Percentiles rank a stretch among this genome's conserved stretches.
Conservation (phyloP, 2,797 vertebrate genomes). For the Malurus leucopterus region DNA sequence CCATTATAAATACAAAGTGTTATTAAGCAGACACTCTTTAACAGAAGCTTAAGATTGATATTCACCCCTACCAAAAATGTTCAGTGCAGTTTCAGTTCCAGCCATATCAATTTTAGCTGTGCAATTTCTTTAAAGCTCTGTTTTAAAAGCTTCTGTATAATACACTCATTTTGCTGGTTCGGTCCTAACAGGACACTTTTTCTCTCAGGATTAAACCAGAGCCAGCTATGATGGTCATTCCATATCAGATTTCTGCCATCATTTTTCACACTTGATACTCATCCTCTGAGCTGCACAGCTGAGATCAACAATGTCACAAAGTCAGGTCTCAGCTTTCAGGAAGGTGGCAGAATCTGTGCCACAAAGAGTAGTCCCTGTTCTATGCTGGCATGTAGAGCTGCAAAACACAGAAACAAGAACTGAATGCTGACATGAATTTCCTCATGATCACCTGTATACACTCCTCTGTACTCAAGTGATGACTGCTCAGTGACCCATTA, state of each 20-base stretch:
- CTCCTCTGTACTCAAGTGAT: background rate
- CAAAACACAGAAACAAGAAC: background rate
- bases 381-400: background rate
- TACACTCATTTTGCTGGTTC: background rate
- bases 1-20: background rate
- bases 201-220: background rate
- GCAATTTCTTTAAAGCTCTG: background rate
- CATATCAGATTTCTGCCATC: background rate
- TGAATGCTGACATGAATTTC: background rate
- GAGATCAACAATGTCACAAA: background rate
- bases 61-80: background rate
- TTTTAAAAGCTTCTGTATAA: background rate
- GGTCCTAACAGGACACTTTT: background rate
- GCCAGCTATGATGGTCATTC: background rate
- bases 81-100: background rate
- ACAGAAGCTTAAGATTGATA: background rate
- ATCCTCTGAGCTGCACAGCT: background rate
- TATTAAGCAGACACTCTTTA: background rate
- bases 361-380: background rate
- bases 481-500: background rate
- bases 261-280: background rate
- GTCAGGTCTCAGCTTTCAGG: background rate
- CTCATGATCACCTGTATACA: background rate
- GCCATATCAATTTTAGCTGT: background rate
- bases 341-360: background rate